Evolutionary conservation across 2,888 invertebrate species (phyloP).

Genomic region (Tupiocoris notatus): DNA sequence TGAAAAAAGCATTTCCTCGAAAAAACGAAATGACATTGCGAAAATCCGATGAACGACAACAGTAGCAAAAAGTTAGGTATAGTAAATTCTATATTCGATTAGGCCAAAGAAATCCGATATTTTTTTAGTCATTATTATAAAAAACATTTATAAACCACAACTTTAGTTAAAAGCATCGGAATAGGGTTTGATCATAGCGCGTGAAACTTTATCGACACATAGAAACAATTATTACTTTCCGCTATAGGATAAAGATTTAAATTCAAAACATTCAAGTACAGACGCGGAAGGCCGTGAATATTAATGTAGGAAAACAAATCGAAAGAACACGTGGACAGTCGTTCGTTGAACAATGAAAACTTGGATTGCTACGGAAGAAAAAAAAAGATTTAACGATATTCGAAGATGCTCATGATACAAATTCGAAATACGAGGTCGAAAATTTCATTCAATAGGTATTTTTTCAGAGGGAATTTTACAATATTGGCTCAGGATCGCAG

Average conservation of each 20-base stretch:
- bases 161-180: constrained; percentile 35
- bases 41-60: constrained; percentile 27
- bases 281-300: background rate
- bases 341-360: constrained; percentile 16
- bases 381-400: too few relatives aligned
- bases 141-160: constrained; percentile 28
- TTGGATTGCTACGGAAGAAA: background rate
- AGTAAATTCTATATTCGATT: constrained; percentile 29
- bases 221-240: constrained; percentile 17
- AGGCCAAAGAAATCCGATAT: constrained; percentile 29
- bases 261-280: constrained; percentile 13
- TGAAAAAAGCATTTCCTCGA: background rate
- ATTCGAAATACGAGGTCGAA: background rate
- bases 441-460: background rate
- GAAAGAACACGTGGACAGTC: constrained; percentile 3
- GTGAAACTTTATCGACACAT: constrained; percentile 28
- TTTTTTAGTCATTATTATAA: background rate
- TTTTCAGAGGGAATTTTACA: background rate
- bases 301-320: constrained; percentile 9
- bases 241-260: constrained; percentile 1
- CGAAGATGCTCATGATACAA: background rate
- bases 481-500: constrained; percentile 23
- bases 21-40: constrained; percentile 12
- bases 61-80: constrained; percentile 26
- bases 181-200: constrained; percentile 26